These are phyloP conservation scores for Streblospio benedicti DNA, from an alignment of 1,140 invertebrate genomes.

Conservation along the genomic window DNA sequence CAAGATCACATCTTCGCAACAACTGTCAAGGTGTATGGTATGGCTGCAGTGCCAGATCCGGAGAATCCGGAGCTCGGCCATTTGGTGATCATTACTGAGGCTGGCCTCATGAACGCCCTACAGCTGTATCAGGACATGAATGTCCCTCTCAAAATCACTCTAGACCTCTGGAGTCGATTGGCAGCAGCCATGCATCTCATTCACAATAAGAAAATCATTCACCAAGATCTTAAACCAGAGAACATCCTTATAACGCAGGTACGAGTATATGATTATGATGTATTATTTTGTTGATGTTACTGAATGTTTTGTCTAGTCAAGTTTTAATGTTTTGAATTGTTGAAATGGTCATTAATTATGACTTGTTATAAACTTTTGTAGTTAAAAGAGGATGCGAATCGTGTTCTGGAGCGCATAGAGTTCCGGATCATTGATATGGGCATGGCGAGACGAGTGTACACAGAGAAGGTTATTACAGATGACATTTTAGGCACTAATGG, in stretches of 20 bases:
- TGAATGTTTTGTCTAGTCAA: background rate
- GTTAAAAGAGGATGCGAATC: background rate
- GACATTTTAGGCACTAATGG: conserved; percentile 18
- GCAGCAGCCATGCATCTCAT: conserved; percentile 25
- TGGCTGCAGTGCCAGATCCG: conserved; percentile 13
- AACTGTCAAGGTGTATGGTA: conserved; percentile 13
- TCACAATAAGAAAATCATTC: conserved; percentile 31
- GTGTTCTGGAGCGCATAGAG: no score
- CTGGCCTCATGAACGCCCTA: conserved; percentile 16
- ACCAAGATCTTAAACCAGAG: conserved; percentile 38
- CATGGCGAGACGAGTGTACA: conserved; percentile 14
- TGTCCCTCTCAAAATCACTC: conserved; percentile 11
- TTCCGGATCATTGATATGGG: conserved; percentile 17
- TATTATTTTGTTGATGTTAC: background rate
- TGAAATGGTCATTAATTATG: background rate
- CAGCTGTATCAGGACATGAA: conserved; percentile 15
- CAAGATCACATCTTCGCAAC: conserved; percentile 15
- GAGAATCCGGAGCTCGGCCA: conserved; percentile 10
- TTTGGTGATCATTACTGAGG: conserved; percentile 18
- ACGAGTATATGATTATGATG: background rate
- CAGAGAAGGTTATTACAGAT: conserved; percentile 11
- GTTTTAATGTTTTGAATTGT: background rate
- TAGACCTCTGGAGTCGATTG: conserved; percentile 13
- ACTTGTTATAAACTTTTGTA: background rate
- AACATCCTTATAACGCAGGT: conserved; percentile 31